A percentile compares a stretch with the other conserved stretches of the same genome.
Evolutionary conservation across 2,797 vertebrate genomes (phyloP).

Genomic region (Trichosurus vulpecula): DNA sequence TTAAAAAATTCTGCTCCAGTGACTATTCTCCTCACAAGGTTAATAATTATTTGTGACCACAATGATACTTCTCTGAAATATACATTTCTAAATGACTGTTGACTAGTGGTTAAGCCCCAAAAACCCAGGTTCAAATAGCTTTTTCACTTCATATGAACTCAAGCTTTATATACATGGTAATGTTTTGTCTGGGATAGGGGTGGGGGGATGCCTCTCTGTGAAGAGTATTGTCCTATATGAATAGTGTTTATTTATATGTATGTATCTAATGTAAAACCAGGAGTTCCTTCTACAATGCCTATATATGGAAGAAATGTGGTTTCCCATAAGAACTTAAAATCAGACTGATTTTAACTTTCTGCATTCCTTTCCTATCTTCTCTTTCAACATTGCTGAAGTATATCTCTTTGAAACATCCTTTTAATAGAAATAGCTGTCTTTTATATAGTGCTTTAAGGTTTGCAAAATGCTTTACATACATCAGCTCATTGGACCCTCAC

Average conservation of each 20-base stretch:
- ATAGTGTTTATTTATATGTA: background rate
- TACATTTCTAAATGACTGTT: background rate
- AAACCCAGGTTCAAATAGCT: conserved; percentile 40
- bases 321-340: background rate
- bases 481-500: background rate
- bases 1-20: conserved; percentile 43
- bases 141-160: conserved; percentile 1
- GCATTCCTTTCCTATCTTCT: background rate
- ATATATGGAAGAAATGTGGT: background rate
- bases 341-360: background rate
- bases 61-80: background rate
- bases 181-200: background rate
- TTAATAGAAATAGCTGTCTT: background rate
- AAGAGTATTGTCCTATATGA: background rate
- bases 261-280: background rate
- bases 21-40: conserved; percentile 25
- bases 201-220: background rate
- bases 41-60: background rate
- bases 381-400: background rate
- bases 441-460: conserved; percentile 1
- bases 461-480: background rate
- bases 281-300: background rate
- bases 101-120: conserved; percentile 5
- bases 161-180: conserved; percentile 32
- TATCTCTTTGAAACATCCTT: background rate